Conservation (phyloP, 2,113 vertebrate species). For the Petrocephalus zakoni region DNA sequence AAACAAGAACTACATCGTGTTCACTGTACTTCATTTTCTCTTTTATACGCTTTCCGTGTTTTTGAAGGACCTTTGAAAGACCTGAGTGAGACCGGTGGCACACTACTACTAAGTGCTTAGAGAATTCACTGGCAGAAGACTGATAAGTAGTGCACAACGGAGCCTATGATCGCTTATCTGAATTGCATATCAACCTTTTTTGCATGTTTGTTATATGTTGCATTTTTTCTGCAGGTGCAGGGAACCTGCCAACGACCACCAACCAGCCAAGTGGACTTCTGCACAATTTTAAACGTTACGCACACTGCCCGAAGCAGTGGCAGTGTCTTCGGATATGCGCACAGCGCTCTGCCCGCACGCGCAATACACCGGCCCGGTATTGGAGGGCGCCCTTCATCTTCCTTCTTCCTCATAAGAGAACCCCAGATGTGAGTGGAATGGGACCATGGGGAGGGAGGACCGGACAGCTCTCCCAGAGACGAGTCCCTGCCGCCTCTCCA, state of each 20-base stretch:
- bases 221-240: not conserved
- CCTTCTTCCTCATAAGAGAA: slow-evolving; percentile 35
- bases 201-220: not conserved
- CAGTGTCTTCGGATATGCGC: not conserved
- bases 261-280: not conserved
- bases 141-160: not conserved
- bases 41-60: not conserved
- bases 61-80: not conserved
- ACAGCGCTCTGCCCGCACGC: not conserved
- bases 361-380: not conserved
- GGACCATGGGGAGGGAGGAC: not conserved
- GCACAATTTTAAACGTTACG: not conserved
- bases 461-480: not conserved
- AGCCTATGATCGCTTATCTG: not conserved
- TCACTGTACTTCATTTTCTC: not conserved
- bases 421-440: slow-evolving; percentile 27
- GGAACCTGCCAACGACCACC: not conserved
- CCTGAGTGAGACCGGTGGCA: not conserved
- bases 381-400: not conserved
- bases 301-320: not conserved
- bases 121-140: not conserved
- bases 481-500: not conserved
- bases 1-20: not conserved
- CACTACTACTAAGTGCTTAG: not conserved
- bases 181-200: not conserved